Percentiles rank a stretch among this genome's conserved stretches.
Conservation (phyloP, 2,888 invertebrate genomes). For the Punctoribates punctum region DNA sequence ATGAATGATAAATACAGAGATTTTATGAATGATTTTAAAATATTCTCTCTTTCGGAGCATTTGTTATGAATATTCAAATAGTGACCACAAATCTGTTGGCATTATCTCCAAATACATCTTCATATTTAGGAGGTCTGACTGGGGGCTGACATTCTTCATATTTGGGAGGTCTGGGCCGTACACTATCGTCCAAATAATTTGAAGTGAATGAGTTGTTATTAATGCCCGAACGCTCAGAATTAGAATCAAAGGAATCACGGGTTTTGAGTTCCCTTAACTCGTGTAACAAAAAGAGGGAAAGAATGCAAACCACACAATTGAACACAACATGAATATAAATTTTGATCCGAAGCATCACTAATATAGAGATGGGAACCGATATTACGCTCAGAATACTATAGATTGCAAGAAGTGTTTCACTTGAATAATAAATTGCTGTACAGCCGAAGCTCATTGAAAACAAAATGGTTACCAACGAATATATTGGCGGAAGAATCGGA, state of each 20-base stretch:
- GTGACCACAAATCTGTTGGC: not conserved
- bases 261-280: not conserved
- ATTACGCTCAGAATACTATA: not conserved
- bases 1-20: too few relatives aligned
- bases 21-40: not conserved
- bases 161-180: not conserved
- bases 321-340: not conserved
- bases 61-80: not conserved
- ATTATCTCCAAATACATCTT: not conserved
- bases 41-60: too few relatives aligned
- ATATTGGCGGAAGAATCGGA: not conserved
- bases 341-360: not conserved
- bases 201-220: not conserved
- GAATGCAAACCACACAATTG: not conserved
- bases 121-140: constrained; percentile 9
- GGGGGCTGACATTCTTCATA: not conserved
- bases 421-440: not conserved
- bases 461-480: not conserved
- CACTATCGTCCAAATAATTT: not conserved
- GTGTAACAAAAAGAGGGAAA: not conserved
- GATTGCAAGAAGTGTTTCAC: not conserved
- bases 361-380: constrained; percentile 19
- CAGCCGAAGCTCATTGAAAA: not conserved
- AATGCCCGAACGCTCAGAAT: not conserved
- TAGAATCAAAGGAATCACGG: not conserved